Evolutionary conservation across 2,113 vertebrate genomes (phyloP).

Genomic region (Melanotaenia duboulayi): DNA sequence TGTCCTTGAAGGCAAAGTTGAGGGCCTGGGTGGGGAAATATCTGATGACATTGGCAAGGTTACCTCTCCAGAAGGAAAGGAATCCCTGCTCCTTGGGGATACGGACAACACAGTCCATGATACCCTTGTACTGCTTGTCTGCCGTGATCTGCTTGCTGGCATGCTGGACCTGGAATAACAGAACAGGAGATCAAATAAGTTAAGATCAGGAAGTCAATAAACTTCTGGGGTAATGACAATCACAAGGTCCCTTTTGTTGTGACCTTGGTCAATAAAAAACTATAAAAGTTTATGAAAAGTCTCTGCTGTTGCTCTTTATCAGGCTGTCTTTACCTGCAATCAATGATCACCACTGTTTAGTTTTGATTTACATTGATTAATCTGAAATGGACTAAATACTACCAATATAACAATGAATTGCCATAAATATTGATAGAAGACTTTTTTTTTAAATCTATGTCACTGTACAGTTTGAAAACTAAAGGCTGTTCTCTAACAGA

Average conservation of each 20-base stretch:
- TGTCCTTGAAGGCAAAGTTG: slow-evolving; percentile 94
- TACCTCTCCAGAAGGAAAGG: slow-evolving; percentile 92
- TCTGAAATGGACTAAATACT: fast-evolving
- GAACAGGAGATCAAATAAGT: neutral
- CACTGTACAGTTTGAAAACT: fast-evolving
- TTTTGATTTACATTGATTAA: neutral
- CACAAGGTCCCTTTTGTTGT: slow-evolving; percentile 48
- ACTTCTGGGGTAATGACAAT: neutral
- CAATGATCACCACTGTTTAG: neutral
- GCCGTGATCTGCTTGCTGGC: slow-evolving; percentile 90
- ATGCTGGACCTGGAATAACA: slow-evolving; percentile 85
- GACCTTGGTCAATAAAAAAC: slow-evolving; percentile 59
- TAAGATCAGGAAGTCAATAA: slow-evolving; percentile 2
- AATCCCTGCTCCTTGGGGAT: slow-evolving; percentile 91
- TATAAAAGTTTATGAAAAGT: neutral
- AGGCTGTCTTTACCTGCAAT: neutral
- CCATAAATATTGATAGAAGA: too few relatives aligned
- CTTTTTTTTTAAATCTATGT: neutral
- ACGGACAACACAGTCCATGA: slow-evolving; percentile 89
- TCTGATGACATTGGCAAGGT: slow-evolving; percentile 92
- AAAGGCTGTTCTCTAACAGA: neutral
- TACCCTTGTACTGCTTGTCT: slow-evolving; percentile 91
- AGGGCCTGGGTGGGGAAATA: slow-evolving; percentile 94
- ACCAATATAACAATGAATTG: too few relatives aligned
- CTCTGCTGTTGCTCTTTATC: neutral